phyloP scores from a whole-genome alignment of 1,140 invertebrate species.

The Drosophila ohnishii region DNA sequence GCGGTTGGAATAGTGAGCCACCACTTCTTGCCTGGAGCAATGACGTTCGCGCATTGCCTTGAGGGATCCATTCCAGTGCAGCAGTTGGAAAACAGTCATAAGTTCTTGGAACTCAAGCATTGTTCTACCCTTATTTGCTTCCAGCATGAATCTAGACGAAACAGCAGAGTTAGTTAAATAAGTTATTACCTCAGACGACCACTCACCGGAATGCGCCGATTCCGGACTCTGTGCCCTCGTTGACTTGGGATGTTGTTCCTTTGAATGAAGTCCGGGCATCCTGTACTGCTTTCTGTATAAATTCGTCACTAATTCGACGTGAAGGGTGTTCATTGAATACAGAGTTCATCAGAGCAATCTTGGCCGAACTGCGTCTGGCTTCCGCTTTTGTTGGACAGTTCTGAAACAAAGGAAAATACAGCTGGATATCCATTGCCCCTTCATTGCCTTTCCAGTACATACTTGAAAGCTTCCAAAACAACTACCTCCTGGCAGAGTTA shows the following conservation, averaged over 20 bases:
- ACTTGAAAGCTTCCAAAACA: conserved; percentile 98
- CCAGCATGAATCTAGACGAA: conserved; percentile 91
- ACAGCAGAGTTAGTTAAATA: not conserved
- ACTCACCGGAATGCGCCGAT: conserved; percentile 93
- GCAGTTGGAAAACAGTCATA: conserved; percentile 97
- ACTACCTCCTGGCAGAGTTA: conserved; percentile 96
- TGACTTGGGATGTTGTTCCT: conserved; percentile 85
- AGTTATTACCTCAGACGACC: too few relatives aligned
- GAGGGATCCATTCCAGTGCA: conserved; percentile 97
- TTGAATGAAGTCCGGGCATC: conserved; percentile 91
- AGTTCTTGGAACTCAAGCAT: conserved; percentile 98
- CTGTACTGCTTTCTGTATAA: conserved; percentile 95
- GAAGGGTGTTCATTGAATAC: conserved; percentile 98
- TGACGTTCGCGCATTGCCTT: conserved; percentile 96
- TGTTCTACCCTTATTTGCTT: conserved; percentile 95
- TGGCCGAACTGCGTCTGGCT: conserved; percentile 95
- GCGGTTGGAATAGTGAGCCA: conserved; percentile 96
- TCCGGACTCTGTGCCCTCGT: conserved; percentile 91
- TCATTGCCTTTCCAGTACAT: conserved; percentile 18
- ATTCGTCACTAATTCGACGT: conserved; percentile 95
- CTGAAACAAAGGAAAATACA: conserved; percentile 78
- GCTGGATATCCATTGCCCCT: not conserved
- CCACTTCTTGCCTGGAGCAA: conserved; percentile 96
- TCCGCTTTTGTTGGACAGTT: conserved; percentile 98
- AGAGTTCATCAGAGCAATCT: conserved; percentile 98